These are phyloP conservation scores for Troglohyphantes excavatus DNA, from an alignment of 2,888 invertebrate species.

Conservation along the genomic window DNA sequence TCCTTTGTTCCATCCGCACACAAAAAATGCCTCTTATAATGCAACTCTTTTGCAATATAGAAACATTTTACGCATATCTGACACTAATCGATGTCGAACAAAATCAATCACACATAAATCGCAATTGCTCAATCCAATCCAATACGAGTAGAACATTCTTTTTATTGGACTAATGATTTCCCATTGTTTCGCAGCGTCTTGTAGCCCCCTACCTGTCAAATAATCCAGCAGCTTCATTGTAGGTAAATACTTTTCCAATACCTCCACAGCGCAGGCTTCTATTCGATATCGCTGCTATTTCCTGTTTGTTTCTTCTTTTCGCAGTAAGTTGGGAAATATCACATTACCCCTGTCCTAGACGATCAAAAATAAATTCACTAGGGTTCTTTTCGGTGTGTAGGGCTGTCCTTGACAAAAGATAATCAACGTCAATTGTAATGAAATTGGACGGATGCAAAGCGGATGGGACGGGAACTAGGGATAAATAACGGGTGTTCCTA, in stretches of 20 bases:
- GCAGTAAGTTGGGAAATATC: constrained; percentile 10
- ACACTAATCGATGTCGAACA: constrained; percentile 43
- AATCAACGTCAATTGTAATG: neutral
- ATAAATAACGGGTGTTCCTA: no score
- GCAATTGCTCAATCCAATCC: constrained; percentile 62
- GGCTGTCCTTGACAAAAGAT: neutral
- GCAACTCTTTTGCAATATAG: no score
- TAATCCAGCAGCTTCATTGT: constrained; percentile 68
- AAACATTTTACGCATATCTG: constrained; percentile 8
- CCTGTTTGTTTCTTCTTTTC: constrained; percentile 19
- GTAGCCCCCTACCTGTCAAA: constrained; percentile 76
- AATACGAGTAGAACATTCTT: constrained; percentile 63
- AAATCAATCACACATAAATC: constrained; percentile 64
- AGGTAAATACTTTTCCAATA: constrained; percentile 76
- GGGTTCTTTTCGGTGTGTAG: neutral
- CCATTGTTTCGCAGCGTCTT: constrained; percentile 57
- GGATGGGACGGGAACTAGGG: no score
- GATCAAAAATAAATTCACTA: constrained; percentile 33
- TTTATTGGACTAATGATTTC: constrained; percentile 73
- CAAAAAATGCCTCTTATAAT: no score
- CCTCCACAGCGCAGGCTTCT: constrained; percentile 13
- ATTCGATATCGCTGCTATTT: constrained; percentile 39
- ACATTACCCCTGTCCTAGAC: neutral
- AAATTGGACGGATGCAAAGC: neutral
- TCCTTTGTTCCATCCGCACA: no score